Conservation (phyloP, 1,140 invertebrate species). For the Dendrolimus kikuchii region DNA sequence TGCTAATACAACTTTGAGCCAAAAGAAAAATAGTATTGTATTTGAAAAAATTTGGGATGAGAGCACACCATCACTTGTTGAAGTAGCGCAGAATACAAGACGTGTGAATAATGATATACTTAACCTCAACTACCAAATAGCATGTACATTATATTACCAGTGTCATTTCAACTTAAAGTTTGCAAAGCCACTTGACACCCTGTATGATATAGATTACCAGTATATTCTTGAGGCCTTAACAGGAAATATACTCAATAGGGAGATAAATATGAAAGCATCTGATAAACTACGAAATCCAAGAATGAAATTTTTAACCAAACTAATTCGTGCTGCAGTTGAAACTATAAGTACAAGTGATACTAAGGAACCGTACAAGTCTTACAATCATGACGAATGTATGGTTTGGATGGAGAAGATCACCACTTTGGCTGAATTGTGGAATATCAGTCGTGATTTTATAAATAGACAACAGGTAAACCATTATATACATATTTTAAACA, state of each 20-base stretch:
- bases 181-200: slow-evolving; percentile 79
- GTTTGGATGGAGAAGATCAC: slow-evolving; percentile 81
- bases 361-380: slow-evolving; percentile 28
- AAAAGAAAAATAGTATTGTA: slow-evolving; percentile 68
- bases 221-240: slow-evolving; percentile 51
- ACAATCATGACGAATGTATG: slow-evolving; percentile 74
- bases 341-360: slow-evolving; percentile 61
- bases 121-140: slow-evolving; percentile 84
- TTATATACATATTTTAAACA: not conserved
- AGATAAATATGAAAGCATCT: slow-evolving; percentile 42
- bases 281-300: slow-evolving; percentile 72
- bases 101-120: slow-evolving; percentile 83
- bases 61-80: slow-evolving; percentile 78
- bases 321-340: slow-evolving; percentile 78
- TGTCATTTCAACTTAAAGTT: slow-evolving; percentile 84
- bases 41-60: slow-evolving; percentile 82
- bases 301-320: slow-evolving; percentile 76
- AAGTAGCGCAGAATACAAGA: slow-evolving; percentile 84
- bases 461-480: slow-evolving; percentile 78
- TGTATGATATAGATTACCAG: slow-evolving; percentile 80
- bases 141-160: slow-evolving; percentile 83
- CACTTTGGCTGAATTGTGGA: slow-evolving; percentile 84
- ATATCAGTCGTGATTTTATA: slow-evolving; percentile 82
- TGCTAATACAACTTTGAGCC: slow-evolving; percentile 50
- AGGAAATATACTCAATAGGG: slow-evolving; percentile 33